Conservation (phyloP, 2,797 vertebrate species). For the Sebastes taczanowskii region DNA sequence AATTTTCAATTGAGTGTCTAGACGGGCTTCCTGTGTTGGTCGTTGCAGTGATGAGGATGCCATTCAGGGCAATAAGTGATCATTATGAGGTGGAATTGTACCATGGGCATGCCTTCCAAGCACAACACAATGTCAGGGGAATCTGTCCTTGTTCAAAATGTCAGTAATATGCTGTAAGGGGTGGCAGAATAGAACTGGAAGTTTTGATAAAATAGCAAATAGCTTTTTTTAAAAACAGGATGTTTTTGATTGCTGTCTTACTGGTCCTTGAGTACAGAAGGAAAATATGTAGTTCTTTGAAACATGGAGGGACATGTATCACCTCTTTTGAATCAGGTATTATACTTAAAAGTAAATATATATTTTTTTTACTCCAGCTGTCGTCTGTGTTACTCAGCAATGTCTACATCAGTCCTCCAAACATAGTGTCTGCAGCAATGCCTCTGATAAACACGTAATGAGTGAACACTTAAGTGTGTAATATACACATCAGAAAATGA, state of each 20-base stretch:
- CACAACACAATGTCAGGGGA: background rate
- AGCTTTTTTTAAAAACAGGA: background rate
- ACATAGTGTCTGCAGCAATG: constrained; percentile 2
- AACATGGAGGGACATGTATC: background rate
- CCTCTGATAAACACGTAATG: constrained; percentile 7
- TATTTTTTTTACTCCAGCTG: background rate
- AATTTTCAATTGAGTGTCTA: background rate
- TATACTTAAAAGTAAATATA: background rate
- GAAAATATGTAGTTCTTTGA: background rate
- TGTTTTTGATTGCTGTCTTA: background rate
- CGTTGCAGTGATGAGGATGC: background rate
- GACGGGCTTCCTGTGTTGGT: background rate
- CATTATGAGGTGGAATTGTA: background rate
- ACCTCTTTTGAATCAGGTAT: constrained; percentile 2
- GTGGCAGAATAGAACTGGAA: background rate
- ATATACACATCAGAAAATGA: constrained; percentile 21
- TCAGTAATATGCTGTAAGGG: background rate
- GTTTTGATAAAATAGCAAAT: background rate
- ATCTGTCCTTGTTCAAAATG: background rate
- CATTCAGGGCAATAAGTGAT: background rate
- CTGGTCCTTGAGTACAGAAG: background rate
- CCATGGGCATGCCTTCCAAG: background rate
- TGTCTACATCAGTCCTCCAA: background rate
- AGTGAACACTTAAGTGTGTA: constrained; percentile 38
- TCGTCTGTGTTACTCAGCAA: background rate